Evolutionary conservation across 2,113 vertebrate species (phyloP), one percentile per base, ranked within the genome.

Genomic region (Eonycteris spelaea): DNA sequence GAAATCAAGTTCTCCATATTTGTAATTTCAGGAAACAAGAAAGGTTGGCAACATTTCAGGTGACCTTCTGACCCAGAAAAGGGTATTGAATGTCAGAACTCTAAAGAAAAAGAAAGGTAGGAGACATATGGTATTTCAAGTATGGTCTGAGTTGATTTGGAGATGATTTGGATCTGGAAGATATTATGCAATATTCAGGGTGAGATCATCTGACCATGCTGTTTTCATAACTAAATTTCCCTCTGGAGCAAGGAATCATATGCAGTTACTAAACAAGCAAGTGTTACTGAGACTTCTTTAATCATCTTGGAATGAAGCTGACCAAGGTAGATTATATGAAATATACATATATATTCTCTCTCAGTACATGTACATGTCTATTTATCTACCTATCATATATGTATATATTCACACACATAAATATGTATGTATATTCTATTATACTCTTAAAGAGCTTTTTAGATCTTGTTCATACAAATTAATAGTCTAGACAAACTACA

Each of bases 81-180:
- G 55, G 74, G 94, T 97, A 93, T 63, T 97, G 68, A 9, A 87
- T 90, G 57, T 95, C 96, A 98, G 90, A 84, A 93, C 65, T 92
- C 88, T 59, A 91, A 96, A 95, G 95, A 65, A 92, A 86, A 97
- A 71, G 74, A 55, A 53, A 22, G 33, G 3, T 90, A 96, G 65
- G 97, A 67, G 61, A 95, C 95, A 98, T 97, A 96, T 98, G 97
- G 89, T 94, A 97, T 96, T 98, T 96, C 96, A 96, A 97, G 98
- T 80, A 97, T 7, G 75, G 3, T 55, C 87, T 97, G 80, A 55
- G 94, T 6, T 91, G 90, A 97, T 96, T 86, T 98, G 95, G 87
- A 96, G 57, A 97, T 73, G 73, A 85, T 75, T 88, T n/a, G 59
- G 91, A 48, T 97, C 96, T 59, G 93, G 94, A 98, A 97, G 75